phyloP scores from a whole-genome alignment of 2,888 invertebrate species.

The Phrixothrix hirtus region DNA sequence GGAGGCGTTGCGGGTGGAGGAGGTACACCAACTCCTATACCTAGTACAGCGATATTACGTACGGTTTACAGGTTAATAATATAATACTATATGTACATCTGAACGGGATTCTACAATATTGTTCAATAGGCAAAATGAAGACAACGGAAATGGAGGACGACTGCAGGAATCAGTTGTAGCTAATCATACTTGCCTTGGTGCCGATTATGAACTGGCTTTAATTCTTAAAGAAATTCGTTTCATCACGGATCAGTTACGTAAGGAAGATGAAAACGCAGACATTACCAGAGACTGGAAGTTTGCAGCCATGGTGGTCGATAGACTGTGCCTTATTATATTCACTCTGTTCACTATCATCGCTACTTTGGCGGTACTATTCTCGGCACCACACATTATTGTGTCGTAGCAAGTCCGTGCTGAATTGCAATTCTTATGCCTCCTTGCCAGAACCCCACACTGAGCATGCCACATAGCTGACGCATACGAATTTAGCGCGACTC shows the following conservation, averaged over 20 bases:
- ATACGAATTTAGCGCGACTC: slow-evolving; percentile 27
- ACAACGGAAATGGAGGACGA: slow-evolving; percentile 65
- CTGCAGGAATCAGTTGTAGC: slow-evolving; percentile 74
- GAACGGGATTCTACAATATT: no score
- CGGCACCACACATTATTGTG: slow-evolving; percentile 95
- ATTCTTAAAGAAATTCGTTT: slow-evolving; percentile 93
- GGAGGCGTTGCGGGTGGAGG: no score
- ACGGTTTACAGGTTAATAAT: slow-evolving; percentile 74
- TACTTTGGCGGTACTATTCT: slow-evolving; percentile 94
- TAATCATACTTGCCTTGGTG: slow-evolving; percentile 79
- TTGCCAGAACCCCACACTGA: slow-evolving; percentile 27
- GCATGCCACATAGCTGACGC: slow-evolving; percentile 22
- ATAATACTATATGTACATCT: no score
- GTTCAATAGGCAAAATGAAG: slow-evolving; percentile 54
- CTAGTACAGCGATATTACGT: slow-evolving; percentile 69
- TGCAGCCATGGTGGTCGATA: slow-evolving; percentile 99
- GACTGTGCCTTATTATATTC: slow-evolving; percentile 99
- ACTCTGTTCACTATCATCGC: slow-evolving; percentile 97
- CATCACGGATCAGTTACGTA: slow-evolving; percentile 92
- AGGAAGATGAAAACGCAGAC: slow-evolving; percentile 92
- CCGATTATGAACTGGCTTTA: slow-evolving; percentile 91
- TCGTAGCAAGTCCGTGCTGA: slow-evolving; percentile 70
- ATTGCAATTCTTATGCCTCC: slow-evolving; percentile 30
- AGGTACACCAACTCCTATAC: slow-evolving; percentile 59
- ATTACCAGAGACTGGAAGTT: slow-evolving; percentile 99